Base-by-base conservation (phyloP, 2,797 vertebrate genomes). In the Chaetodon trifasciatus region DNA sequence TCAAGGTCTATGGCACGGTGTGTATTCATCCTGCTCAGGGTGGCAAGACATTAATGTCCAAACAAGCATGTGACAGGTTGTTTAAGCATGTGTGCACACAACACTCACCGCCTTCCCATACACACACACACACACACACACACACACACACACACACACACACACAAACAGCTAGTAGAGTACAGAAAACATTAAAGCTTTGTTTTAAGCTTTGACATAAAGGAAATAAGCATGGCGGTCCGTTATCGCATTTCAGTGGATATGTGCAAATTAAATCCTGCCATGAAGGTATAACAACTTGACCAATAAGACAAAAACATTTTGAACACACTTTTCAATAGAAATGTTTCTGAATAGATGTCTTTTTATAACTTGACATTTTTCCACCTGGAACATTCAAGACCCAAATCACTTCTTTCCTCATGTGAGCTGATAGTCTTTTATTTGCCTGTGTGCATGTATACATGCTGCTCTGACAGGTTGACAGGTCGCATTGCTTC, bases 21-120 rank as follows among this genome's bases (percentile, higher is more conserved):
- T 68, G 81, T 73, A 74, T 91, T 92, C 74, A 88, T 86, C 67
- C 78, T 49, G 35, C 58, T 82, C 67, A 65, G 76, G 9, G 55
- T 67, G 62, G 74, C 76, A 82, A 77, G 83, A 89, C 86, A 89
- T 91, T 86, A 79, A 91, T 91, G 86, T 92, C 78, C 66, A 78
- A 32, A 32, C 28, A 32, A 32, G 52, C 21, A 63, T 19, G 46
- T 39, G 64, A 63, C 49, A 62, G 74, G 24, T 37, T 35, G 23
- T 44, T 35, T 24, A 65, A 57, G 70, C 65, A 69, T 64, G 17
- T 58, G 61, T 42, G 47, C 23, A 70, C 28, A 86, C 6, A 67
- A 37, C n/a, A 72, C 67, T 42, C 12, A 68, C 42, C 1, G 28
- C 28, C 28, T 50, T 16, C 49, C 28, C 21, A 16, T 3, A 28